Percentiles rank a stretch among this genome's conserved stretches.
phyloP scores from a whole-genome alignment of 2,797 vertebrate genomes.

The Pachyuromys duprasi region DNA sequence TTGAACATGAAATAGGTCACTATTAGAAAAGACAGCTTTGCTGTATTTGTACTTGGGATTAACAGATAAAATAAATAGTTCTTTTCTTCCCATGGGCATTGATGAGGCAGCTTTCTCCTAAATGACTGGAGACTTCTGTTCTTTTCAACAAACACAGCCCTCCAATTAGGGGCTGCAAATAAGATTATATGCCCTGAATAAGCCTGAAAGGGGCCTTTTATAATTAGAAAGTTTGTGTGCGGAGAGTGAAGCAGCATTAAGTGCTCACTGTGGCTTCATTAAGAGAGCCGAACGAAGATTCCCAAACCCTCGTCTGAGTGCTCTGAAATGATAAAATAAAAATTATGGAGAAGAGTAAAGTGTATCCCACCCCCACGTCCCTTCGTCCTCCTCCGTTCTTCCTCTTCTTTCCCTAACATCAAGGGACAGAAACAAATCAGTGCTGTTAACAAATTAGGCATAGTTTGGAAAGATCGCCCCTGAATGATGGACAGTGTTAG shows the following conservation, averaged over 20 bases:
- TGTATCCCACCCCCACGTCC: background rate
- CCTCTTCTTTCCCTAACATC: background rate
- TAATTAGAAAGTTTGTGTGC: constrained; percentile 86
- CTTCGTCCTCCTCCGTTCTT: background rate
- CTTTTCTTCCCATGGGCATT: constrained; percentile 87
- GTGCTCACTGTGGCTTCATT: constrained; percentile 84
- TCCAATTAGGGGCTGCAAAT: constrained; percentile 90
- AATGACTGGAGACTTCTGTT: constrained; percentile 89
- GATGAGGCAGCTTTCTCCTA: constrained; percentile 86
- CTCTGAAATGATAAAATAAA: constrained; percentile 81
- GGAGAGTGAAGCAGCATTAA: constrained; percentile 81
- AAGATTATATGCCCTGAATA: constrained; percentile 87
- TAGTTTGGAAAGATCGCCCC: constrained; percentile 21
- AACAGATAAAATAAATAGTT: constrained; percentile 89
- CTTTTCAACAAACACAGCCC: constrained; percentile 88
- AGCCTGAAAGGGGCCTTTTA: constrained; percentile 89
- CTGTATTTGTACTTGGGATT: constrained; percentile 89
- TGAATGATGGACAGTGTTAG: background rate
- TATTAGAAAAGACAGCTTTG: constrained; percentile 88
- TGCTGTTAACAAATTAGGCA: background rate
- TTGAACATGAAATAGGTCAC: constrained; percentile 88
- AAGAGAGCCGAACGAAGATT: constrained; percentile 79
- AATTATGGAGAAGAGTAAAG: constrained; percentile 72
- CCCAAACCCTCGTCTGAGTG: constrained; percentile 76
- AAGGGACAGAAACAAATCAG: background rate